Evolutionary conservation across 2,797 vertebrate genomes (phyloP).

Genomic region (Pseudopleuronectes americanus): DNA sequence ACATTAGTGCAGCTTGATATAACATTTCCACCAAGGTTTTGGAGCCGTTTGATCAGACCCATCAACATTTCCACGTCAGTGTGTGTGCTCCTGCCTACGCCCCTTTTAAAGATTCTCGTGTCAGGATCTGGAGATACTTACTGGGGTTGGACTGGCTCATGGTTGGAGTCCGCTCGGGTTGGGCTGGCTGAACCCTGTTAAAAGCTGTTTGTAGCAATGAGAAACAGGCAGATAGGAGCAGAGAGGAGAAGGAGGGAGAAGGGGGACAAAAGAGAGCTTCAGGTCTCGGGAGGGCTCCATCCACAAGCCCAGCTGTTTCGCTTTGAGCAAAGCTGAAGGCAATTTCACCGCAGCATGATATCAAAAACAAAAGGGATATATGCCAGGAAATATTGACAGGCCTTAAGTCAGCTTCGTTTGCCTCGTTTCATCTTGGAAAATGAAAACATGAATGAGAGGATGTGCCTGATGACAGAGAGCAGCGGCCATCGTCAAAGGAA

Average conservation of each 20-base stretch:
- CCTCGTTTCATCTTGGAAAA: constrained; percentile 66
- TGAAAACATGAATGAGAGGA: constrained; percentile 58
- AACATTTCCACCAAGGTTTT: constrained; percentile 46
- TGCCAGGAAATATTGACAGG: constrained; percentile 43
- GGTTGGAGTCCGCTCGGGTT: constrained; percentile 75
- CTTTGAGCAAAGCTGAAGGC: constrained; percentile 43
- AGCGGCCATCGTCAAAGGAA: constrained; percentile 61
- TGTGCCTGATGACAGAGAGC: constrained; percentile 52
- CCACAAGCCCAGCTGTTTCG: constrained; percentile 70
- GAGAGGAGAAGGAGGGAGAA: constrained; percentile 1
- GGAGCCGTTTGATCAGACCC: constrained; percentile 50
- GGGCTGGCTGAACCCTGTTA: constrained; percentile 81
- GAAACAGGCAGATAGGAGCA: constrained; percentile 62
- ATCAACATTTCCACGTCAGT: constrained; percentile 7
- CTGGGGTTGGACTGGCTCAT: constrained; percentile 79
- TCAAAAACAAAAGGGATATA: constrained; percentile 60
- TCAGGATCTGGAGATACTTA: constrained; percentile 77
- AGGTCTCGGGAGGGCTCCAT: constrained; percentile 51
- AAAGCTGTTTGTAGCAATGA: constrained; percentile 77
- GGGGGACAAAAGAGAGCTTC: constrained; percentile 37
- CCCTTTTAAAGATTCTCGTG: constrained; percentile 14
- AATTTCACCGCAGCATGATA: constrained; percentile 59
- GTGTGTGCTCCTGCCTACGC: constrained; percentile 6
- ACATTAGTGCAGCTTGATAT: constrained; percentile 58
- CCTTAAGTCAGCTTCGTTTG: constrained; percentile 32